phyloP scores from a whole-genome alignment of 2,888 invertebrate species.

The Erpobdella octoculata region DNA sequence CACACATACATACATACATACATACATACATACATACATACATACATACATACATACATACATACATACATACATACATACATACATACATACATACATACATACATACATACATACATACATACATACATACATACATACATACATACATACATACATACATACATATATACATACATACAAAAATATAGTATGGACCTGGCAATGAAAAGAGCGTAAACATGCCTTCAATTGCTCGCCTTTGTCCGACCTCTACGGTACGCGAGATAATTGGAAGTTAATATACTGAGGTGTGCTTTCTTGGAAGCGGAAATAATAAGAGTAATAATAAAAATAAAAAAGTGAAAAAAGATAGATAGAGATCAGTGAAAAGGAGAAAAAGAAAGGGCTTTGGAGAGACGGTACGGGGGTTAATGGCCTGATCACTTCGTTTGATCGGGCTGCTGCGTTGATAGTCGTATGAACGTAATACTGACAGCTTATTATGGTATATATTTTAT shows the following conservation, averaged over 20 bases:
- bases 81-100: neutral
- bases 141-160: neutral
- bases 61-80: neutral
- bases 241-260: too few species aligned
- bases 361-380: neutral
- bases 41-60: neutral
- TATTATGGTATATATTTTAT: too few species aligned
- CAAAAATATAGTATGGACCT: neutral
- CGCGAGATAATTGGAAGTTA: too few species aligned
- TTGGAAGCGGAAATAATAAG: too few species aligned
- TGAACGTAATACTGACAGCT: too few species aligned
- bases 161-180: neutral
- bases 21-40: neutral
- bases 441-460: too few species aligned
- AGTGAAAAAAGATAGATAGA: neutral
- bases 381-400: neutral
- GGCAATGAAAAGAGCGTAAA: neutral
- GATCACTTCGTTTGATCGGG: too few species aligned
- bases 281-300: too few species aligned
- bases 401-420: too few species aligned
- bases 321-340: neutral
- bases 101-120: neutral
- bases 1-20: too few species aligned
- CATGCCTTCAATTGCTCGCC: too few species aligned
- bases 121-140: neutral